These are phyloP conservation scores for Anarhynchus alexandrinus DNA, from an alignment of 2,113 vertebrate genomes.

Conservation along the genomic window DNA sequence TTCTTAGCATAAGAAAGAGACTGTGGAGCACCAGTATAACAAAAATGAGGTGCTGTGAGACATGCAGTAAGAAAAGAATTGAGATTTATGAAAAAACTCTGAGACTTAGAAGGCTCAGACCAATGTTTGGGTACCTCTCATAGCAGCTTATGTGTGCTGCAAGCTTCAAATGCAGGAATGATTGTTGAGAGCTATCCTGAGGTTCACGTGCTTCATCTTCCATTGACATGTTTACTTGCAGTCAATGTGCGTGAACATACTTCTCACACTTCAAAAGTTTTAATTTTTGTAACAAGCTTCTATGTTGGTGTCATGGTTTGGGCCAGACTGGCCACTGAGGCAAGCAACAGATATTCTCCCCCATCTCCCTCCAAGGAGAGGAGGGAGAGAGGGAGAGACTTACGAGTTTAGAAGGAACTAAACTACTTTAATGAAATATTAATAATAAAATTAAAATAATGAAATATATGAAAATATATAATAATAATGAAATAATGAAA, in stretches of 20 bases:
- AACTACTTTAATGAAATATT: too few relatives aligned
- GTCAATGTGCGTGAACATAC: neutral
- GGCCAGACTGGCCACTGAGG: too few relatives aligned
- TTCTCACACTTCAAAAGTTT: neutral
- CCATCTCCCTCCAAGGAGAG: too few relatives aligned
- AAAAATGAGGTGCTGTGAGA: neutral
- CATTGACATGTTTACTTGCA: neutral
- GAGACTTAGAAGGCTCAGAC: neutral
- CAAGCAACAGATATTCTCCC: too few relatives aligned
- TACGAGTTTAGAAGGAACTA: too few relatives aligned
- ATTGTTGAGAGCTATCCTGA: neutral
- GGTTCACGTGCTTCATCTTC: neutral
- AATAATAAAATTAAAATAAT: too few relatives aligned
- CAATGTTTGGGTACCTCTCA: neutral
- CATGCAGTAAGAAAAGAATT: neutral
- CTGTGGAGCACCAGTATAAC: neutral
- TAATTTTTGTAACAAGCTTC: neutral
- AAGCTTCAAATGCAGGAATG: neutral
- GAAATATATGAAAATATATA: too few relatives aligned
- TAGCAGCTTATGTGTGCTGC: neutral
- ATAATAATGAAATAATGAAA: too few relatives aligned
- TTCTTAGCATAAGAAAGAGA: neutral
- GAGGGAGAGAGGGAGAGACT: too few relatives aligned
- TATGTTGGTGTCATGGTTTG: neutral
- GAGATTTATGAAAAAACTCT: neutral